Base-by-base conservation (phyloP, 2,888 invertebrate genomes). In the Chorisops tibialis region DNA sequence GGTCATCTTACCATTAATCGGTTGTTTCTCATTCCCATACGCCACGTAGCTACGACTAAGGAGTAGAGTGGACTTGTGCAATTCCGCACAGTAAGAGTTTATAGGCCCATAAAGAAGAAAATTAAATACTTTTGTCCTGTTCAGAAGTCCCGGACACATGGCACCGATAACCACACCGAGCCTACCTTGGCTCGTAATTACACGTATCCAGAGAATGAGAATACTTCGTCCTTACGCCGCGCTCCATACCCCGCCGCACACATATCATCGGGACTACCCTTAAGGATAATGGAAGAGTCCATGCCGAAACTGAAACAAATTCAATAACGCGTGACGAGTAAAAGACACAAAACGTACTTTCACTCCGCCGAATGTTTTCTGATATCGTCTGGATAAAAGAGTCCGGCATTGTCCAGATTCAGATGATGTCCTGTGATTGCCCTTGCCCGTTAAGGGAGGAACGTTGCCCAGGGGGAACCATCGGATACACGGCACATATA, bases 1-100 rank as follows among this genome's bases (percentile, higher is more conserved):
- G 62, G 64, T 62, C 64, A 62, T 62, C 56, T 64, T 64, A 62
- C 41, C 59, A 60, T 64, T 54, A 59, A 62, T 59, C 60, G 54
- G 62, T 54, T 62, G 48, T 51, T 56, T 64, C n/a, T 56, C 24
- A 18, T 43, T 56, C 24, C 43, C 56, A 41, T 24, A 24, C 18
- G 35, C 56, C 56, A 43, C 45, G n/a, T n/a, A 3, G 4, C 47
- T 21, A 9, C 47, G 30, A 2, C 7, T 30, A 30, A 30, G 16
- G 24, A 22, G 43, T 43, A 16, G 18, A 56, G 35, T 56, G 45
- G 43, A 45, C 45, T 35, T 18, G 24, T 45, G 45, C 56, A 24
- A 45, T 56, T 43, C 52, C 21, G 56, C 18, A 37, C 39, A 43
- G 45, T 45, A 56, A 56, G 56, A 56, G 56, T 56, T 56, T 56